Evolutionary conservation across 2,888 invertebrate genomes (phyloP).

Genomic region (Tenthredo scrophulariae): DNA sequence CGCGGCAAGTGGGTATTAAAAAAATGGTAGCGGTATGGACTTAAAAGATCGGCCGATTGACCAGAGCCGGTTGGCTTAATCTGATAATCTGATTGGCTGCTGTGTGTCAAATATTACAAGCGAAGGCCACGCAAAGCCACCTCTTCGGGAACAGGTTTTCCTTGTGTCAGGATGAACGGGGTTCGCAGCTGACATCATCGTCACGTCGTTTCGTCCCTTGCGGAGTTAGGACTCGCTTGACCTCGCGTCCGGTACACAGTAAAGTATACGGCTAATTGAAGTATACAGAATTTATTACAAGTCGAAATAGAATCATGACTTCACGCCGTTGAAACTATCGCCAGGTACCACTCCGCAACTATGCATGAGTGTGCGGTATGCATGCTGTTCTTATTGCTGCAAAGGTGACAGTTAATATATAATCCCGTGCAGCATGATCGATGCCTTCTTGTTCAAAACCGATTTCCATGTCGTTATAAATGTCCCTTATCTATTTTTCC

Average conservation of each 20-base stretch:
- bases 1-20: neutral
- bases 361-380: neutral
- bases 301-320: slow-evolving; percentile 44
- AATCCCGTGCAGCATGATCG: neutral
- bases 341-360: neutral
- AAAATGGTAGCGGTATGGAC: slow-evolving; percentile 30
- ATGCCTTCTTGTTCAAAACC: neutral
- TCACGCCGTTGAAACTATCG: slow-evolving; percentile 46
- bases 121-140: slow-evolving; percentile 61
- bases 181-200: slow-evolving; percentile 35
- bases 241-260: slow-evolving; percentile 56
- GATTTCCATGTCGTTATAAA: neutral
- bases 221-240: neutral
- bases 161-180: slow-evolving; percentile 31
- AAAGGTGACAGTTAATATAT: slow-evolving; percentile 11
- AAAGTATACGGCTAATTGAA: slow-evolving; percentile 37
- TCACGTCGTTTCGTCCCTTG: slow-evolving; percentile 25
- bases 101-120: slow-evolving; percentile 74
- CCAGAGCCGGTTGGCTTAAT: slow-evolving; percentile 64
- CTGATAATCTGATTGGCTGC: slow-evolving; percentile 75
- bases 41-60: slow-evolving; percentile 39
- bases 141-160: slow-evolving; percentile 66
- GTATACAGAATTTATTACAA: slow-evolving; percentile 28
- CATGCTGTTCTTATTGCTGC: neutral
- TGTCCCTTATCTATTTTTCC: neutral